These are phyloP conservation scores for Cebidichthys violaceus DNA, from an alignment of 2,113 vertebrate species.

Conservation along the genomic window DNA sequence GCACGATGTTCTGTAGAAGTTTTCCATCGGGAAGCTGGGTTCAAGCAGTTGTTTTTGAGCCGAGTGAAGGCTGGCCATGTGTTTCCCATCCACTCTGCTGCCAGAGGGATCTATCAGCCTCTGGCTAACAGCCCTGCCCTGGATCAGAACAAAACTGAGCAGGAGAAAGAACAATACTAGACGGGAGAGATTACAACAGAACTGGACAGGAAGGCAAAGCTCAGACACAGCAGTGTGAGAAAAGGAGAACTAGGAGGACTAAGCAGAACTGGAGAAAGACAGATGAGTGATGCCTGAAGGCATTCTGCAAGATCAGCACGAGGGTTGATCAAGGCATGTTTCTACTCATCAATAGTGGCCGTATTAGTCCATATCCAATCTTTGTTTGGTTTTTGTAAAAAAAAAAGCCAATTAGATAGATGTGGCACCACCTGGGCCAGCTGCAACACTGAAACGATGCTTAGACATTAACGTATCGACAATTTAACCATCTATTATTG, in stretches of 20 bases:
- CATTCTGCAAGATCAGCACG: background rate
- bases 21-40: conserved; percentile 60
- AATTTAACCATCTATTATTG: background rate
- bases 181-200: conserved; percentile 47
- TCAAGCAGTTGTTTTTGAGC: conserved; percentile 66
- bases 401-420: background rate
- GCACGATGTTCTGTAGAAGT: conserved; percentile 51
- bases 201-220: conserved; percentile 53
- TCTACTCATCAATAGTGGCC: background rate
- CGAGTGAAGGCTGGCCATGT: conserved; percentile 76
- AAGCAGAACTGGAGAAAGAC: conserved; percentile 10
- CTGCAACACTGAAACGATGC: background rate
- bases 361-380: background rate
- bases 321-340: conserved; percentile 14
- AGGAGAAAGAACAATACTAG: conserved; percentile 27
- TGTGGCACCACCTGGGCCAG: background rate
- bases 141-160: conserved; percentile 50
- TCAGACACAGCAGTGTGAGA: conserved; percentile 48
- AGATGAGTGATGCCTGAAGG: conserved; percentile 22
- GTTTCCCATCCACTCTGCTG: conserved; percentile 80
- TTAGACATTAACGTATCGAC: background rate
- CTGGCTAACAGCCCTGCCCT: conserved; percentile 64
- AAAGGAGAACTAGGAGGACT: conserved; percentile 24
- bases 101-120: conserved; percentile 71
- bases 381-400: background rate